Conservation (phyloP, 1,140 invertebrate species). For the Sitodiplosis mosellana region DNA sequence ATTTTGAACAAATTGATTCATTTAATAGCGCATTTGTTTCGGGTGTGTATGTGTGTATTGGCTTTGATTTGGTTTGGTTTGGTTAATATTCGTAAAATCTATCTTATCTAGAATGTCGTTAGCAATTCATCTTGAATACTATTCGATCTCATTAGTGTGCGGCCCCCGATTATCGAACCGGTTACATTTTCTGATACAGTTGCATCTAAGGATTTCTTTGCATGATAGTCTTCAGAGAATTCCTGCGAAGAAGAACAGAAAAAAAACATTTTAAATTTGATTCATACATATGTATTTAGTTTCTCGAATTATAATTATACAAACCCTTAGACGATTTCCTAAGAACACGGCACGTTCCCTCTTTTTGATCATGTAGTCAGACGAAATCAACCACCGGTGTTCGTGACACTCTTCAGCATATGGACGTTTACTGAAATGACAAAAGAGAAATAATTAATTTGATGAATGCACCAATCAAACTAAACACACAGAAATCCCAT, state of each 20-base stretch:
- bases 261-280: background rate
- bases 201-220: constrained; percentile 35
- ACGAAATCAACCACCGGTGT: constrained; percentile 82
- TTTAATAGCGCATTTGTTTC: no score
- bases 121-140: constrained; percentile 65
- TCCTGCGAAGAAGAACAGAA: constrained; percentile 28
- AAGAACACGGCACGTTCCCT: constrained; percentile 73
- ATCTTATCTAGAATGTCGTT: constrained; percentile 29
- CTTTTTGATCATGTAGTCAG: constrained; percentile 84
- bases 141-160: constrained; percentile 48
- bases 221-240: constrained; percentile 58
- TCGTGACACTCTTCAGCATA: constrained; percentile 85
- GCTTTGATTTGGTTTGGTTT: no score
- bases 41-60: no score
- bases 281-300: background rate
- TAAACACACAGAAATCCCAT: constrained; percentile 13
- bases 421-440: constrained; percentile 73
- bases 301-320: constrained; percentile 3
- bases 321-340: constrained; percentile 58
- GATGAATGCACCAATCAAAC: no score
- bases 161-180: constrained; percentile 22
- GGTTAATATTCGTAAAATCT: background rate
- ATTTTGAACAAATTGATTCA: no score
- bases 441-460: no score
- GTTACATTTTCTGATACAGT: constrained; percentile 34